Conservation (phyloP, 2,797 vertebrate genomes). For the Ctenopoma multispine region DNA sequence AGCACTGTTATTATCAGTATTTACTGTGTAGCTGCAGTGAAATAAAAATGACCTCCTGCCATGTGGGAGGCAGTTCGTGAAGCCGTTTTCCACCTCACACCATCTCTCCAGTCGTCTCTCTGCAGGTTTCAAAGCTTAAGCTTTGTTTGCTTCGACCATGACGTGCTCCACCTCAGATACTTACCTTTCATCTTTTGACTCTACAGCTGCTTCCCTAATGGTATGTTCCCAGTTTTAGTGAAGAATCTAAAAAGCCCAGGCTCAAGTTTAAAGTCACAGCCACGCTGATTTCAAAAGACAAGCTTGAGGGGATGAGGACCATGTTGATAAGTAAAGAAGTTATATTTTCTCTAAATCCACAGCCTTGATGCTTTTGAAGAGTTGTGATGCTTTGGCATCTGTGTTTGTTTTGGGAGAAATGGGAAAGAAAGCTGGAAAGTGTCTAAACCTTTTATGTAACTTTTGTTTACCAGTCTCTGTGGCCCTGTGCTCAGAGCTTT, state of each 20-base stretch:
- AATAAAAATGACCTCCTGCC: conserved; percentile 33
- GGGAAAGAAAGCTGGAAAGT: neutral
- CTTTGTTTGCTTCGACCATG: conserved; percentile 35
- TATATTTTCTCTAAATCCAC: neutral
- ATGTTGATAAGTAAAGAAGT: neutral
- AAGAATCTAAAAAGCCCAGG: conserved; percentile 8
- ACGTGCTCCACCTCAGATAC: conserved; percentile 15
- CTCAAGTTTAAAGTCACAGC: conserved; percentile 24
- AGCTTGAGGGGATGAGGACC: conserved; percentile 26
- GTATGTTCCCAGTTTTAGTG: neutral
- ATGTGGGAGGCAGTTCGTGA: conserved; percentile 7
- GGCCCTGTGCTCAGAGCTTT: neutral
- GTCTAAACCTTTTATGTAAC: conserved; percentile 1
- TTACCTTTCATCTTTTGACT: neutral
- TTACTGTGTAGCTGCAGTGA: conserved; percentile 7
- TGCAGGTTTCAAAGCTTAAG: conserved; percentile 35
- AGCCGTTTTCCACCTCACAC: conserved; percentile 18
- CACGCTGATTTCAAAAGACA: conserved; percentile 22
- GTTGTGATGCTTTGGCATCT: neutral
- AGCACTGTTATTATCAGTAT: conserved; percentile 3
- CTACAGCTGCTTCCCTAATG: neutral
- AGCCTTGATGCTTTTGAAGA: conserved; percentile 18
- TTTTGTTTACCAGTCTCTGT: neutral
- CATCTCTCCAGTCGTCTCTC: neutral
- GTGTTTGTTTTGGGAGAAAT: neutral